A percentile compares a stretch with the other conserved stretches of the same genome.
phyloP scores from a whole-genome alignment of 92 coral and sea anemone species.

The Actinernus sp. region DNA sequence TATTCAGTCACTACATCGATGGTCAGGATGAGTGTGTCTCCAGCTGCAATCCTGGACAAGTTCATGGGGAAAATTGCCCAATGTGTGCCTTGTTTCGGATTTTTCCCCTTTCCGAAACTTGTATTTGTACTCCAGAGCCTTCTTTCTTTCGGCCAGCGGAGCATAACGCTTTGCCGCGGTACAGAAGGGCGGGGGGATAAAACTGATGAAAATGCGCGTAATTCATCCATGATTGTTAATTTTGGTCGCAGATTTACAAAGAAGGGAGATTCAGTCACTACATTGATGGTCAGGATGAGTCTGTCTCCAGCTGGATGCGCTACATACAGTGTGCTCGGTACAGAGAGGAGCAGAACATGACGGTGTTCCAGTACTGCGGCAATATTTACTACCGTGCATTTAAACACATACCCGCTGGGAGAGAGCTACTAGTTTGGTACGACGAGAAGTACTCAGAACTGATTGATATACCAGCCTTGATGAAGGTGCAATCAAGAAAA shows the following conservation, averaged over 20 bases:
- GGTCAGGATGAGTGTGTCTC: slow-evolving; percentile 85
- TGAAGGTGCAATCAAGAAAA: slow-evolving; percentile 56
- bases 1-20: slow-evolving; percentile 90
- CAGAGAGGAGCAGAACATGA: slow-evolving; percentile 96
- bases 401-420: slow-evolving; percentile 75
- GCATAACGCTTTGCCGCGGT: too few species aligned
- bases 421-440: slow-evolving; percentile 94
- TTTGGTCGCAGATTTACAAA: slow-evolving; percentile 75
- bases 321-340: slow-evolving; percentile 93
- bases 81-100: too few species aligned
- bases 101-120: too few species aligned
- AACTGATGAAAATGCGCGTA: too few species aligned
- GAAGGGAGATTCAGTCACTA: slow-evolving; percentile 93
- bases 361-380: slow-evolving; percentile 94
- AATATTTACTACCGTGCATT: slow-evolving; percentile 92
- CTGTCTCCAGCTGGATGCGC: slow-evolving; percentile 95
- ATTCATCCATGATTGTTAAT: too few species aligned
- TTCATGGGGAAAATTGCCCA: too few species aligned
- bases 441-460: slow-evolving; percentile 94
- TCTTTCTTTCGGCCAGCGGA: too few species aligned
- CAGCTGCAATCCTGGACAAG: too few species aligned
- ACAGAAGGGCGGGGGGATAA: too few species aligned
- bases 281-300: slow-evolving; percentile 86
- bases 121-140: too few species aligned
- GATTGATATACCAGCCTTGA: slow-evolving; percentile 83